Evolutionary conservation across 64 coral and sea anemone species (phyloP).

Genomic region (Trachythela sp.): DNA sequence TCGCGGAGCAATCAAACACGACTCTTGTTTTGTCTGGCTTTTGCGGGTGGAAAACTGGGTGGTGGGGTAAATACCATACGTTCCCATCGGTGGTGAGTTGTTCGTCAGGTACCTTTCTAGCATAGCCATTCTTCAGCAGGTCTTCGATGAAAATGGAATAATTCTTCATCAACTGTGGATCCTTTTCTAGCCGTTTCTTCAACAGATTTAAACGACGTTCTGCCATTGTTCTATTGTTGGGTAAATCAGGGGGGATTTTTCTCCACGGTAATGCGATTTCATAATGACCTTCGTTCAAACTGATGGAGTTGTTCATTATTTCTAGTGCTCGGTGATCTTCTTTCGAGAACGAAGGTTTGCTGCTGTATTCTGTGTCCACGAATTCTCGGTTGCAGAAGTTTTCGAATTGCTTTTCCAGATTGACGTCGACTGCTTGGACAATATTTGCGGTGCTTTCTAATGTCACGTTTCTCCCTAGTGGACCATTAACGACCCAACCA

Average conservation of each 20-base stretch:
- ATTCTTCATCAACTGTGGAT: neutral
- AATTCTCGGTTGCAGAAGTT: conserved; percentile 55
- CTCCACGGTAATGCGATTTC: neutral
- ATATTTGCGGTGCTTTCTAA: conserved; percentile 11
- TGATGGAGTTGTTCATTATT: neutral
- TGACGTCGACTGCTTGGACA: neutral
- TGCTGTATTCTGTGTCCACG: conserved; percentile 28
- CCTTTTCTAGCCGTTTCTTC: neutral
- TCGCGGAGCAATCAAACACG: too few species aligned
- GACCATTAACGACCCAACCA: conserved; percentile 49
- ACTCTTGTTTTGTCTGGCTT: neutral
- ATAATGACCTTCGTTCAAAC: neutral
- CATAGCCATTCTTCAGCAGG: neutral
- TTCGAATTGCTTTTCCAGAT: conserved; percentile 47
- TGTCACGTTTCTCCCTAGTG: conserved; percentile 13
- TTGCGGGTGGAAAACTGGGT: neutral
- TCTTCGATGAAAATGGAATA: neutral
- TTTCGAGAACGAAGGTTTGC: conserved; percentile 29
- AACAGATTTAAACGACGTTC: neutral
- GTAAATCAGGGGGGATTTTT: neutral
- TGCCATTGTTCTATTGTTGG: neutral
- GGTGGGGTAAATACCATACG: neutral
- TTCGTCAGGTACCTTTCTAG: neutral
- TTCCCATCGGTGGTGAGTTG: neutral
- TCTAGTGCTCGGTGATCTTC: conserved; percentile 19